Evolutionary conservation across 2,888 invertebrate species (phyloP), one percentile per base, ranked within the genome.

Genomic region (Horisme vitalbata): DNA sequence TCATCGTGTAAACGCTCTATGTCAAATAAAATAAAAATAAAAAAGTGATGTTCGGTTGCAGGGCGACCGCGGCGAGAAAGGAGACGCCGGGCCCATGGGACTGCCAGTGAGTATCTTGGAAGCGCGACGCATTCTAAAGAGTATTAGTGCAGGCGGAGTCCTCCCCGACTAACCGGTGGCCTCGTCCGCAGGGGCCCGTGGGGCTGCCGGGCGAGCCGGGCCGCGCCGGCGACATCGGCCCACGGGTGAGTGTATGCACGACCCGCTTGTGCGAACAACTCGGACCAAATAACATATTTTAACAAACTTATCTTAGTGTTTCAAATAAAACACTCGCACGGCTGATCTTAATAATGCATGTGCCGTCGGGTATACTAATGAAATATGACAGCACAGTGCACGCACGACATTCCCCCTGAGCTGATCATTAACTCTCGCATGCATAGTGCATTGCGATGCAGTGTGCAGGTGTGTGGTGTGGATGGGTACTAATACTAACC

Each of bases 51-150:
- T 4, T 26, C 9, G 24, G 45, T 79, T 76, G 31, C 83, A 96
- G 96, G 96, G 96, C 35, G 94, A 94, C 57, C 94, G 94, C 74
- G 96, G 96, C 41, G 91, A 92, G 38, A 94, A 93, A 80, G 96
- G 96, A 46, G 95, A 96, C 79, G 94, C 95, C 45, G 98, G 98
- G 63, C 97, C 97, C 41, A 98, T 98, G 97, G 98, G 98, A 70
- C 90, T 98, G 72, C 98, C 98, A 79, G 97, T 97, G 92, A 94
- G 95, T 94, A 26, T 26, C 11, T 3, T 5, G 8, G 3, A 3
- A 7, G 1, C n/a, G 3, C 7, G 8, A n/a, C n/a, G 3, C 7
- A n/a, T 3, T 8, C n/a, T n/a, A 8, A 4, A 1, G 18, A 5
- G 18, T n/a, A n/a, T n/a, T 26, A 26, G 23, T 3, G 23, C 23